These are phyloP conservation scores for Nycticebus coucang DNA, from an alignment of 2,113 vertebrate genomes.

Conservation along the genomic window DNA sequence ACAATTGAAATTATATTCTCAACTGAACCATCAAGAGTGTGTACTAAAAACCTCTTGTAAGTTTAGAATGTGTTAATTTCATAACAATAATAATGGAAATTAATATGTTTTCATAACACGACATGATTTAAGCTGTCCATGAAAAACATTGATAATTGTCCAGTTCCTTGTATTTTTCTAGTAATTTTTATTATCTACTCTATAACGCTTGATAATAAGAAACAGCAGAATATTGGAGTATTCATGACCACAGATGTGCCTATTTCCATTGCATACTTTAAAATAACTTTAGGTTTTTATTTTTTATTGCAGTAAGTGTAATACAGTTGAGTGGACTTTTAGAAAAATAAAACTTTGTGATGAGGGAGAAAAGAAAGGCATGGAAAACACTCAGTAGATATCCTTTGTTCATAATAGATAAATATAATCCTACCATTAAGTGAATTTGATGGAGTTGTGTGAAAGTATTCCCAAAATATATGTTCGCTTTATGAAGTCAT, in stretches of 20 bases:
- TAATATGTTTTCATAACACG: neutral
- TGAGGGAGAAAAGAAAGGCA: neutral
- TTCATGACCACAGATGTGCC: neutral
- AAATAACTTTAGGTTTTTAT: neutral
- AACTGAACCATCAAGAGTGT: neutral
- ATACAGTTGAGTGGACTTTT: conserved; percentile 31
- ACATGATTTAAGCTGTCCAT: conserved; percentile 15
- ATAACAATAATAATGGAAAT: conserved; percentile 24
- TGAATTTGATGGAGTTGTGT: neutral
- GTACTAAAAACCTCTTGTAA: neutral
- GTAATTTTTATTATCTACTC: neutral
- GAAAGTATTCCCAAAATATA: neutral
- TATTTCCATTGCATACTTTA: conserved; percentile 30
- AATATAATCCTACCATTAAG: neutral
- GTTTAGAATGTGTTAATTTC: conserved; percentile 41
- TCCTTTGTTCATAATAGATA: neutral
- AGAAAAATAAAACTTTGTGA: conserved; percentile 29
- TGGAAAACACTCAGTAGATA: neutral
- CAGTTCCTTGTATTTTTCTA: conserved; percentile 2
- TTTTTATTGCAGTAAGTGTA: neutral
- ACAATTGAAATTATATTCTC: conserved; percentile 32
- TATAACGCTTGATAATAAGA: neutral
- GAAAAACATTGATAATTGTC: conserved; percentile 28
- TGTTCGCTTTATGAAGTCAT: neutral
- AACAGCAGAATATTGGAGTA: conserved; percentile 11